A percentile compares a stretch with the other conserved stretches of the same genome.
phyloP scores from a whole-genome alignment of 2,113 vertebrate species.

The Triplophysa dalaica region DNA sequence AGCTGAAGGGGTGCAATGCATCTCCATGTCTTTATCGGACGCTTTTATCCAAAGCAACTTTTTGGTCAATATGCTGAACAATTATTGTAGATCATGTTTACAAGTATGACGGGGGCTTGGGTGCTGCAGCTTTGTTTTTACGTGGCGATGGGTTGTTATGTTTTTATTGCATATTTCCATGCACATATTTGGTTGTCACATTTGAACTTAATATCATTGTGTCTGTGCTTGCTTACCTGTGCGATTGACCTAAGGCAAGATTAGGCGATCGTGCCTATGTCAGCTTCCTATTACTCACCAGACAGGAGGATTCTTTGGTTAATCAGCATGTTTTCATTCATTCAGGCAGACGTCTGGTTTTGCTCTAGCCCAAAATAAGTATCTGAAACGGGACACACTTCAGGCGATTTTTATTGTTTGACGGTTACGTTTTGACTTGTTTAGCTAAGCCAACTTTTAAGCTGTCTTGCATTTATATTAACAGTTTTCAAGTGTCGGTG shows the following conservation, averaged over 20 bases:
- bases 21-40: neutral
- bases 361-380: neutral
- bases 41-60: no score
- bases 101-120: neutral
- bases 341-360: conserved; percentile 23
- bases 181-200: conserved; percentile 29
- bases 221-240: neutral
- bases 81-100: no score
- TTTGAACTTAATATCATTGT: conserved; percentile 12
- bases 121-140: neutral
- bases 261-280: conserved; percentile 50
- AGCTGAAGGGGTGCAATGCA: neutral
- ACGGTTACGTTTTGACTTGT: conserved; percentile 8
- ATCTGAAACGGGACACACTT: conserved; percentile 6
- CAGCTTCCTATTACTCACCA: conserved; percentile 59
- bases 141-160: neutral
- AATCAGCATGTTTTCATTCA: neutral
- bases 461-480: neutral
- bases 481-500: neutral
- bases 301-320: conserved; percentile 25
- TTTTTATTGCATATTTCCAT: conserved; percentile 47
- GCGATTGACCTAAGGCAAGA: neutral
- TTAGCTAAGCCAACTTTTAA: neutral
- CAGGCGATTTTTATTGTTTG: neutral
- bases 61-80: no score